A percentile compares a stretch with the other conserved stretches of the same genome.
phyloP scores from a whole-genome alignment of 2,888 invertebrate genomes.

The Mantis religiosa region DNA sequence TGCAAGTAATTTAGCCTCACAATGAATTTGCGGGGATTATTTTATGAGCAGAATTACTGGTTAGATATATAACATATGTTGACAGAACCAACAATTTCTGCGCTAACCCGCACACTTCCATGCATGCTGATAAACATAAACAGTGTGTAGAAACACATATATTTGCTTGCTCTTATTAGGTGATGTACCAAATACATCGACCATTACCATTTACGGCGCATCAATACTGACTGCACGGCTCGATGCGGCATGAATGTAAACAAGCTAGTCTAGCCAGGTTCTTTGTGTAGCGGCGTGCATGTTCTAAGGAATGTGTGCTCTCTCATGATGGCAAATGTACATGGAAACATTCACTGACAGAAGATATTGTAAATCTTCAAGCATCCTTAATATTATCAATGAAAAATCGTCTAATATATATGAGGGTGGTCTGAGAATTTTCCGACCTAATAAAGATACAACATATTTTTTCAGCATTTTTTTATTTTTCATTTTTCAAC shows the following conservation, averaged over 20 bases:
- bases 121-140: not conserved
- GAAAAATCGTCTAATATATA: no score
- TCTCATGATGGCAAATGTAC: no score
- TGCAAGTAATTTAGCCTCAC: no score
- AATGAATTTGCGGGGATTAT: not conserved
- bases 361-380: no score
- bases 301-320: not conserved
- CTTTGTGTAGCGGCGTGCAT: not conserved
- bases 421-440: no score
- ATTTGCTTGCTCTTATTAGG: not conserved
- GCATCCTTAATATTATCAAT: no score
- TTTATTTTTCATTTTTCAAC: no score
- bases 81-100: not conserved
- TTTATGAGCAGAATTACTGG: not conserved
- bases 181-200: not conserved
- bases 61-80: not conserved
- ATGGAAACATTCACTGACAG: no score
- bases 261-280: not conserved
- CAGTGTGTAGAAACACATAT: not conserved
- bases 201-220: constrained; percentile 6
- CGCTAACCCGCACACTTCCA: not conserved
- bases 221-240: not conserved
- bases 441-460: no score
- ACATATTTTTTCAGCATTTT: no score
- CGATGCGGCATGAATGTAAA: not conserved